phyloP scores from a whole-genome alignment of 2,113 vertebrate genomes.

The Nyctibius bracteatus region DNA sequence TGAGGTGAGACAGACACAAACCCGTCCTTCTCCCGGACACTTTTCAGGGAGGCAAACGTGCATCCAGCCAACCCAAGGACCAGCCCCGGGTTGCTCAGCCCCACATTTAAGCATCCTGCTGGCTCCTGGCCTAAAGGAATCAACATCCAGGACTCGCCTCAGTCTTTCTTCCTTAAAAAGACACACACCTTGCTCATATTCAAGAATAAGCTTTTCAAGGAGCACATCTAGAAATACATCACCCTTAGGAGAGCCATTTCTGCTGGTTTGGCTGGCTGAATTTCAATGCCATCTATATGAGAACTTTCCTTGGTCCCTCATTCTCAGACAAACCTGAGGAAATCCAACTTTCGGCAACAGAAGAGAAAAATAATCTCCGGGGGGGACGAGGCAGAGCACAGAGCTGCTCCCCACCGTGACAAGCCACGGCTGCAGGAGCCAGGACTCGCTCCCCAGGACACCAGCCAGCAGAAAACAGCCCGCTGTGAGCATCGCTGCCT shows the following conservation, averaged over 20 bases:
- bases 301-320: neutral
- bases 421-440: neutral
- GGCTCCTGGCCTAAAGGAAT: neutral
- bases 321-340: neutral
- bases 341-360: neutral
- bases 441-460: neutral
- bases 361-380: neutral
- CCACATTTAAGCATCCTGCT: accelerated
- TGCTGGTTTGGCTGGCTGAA: neutral
- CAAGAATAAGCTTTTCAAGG: neutral
- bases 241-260: neutral
- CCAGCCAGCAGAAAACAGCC: neutral
- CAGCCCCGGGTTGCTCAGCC: neutral
- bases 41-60: accelerated
- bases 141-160: neutral
- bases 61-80: neutral
- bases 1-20: no score
- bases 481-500: accelerated
- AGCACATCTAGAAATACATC: neutral
- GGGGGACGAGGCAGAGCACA: neutral
- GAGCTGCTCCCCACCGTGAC: neutral
- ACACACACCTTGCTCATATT: neutral
- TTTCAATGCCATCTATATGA: neutral
- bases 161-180: neutral
- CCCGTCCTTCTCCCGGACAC: neutral